A percentile compares a stretch with the other conserved stretches of the same genome.
Evolutionary conservation across 2,113 vertebrate genomes (phyloP).

Genomic region (Urocitellus parryii): DNA sequence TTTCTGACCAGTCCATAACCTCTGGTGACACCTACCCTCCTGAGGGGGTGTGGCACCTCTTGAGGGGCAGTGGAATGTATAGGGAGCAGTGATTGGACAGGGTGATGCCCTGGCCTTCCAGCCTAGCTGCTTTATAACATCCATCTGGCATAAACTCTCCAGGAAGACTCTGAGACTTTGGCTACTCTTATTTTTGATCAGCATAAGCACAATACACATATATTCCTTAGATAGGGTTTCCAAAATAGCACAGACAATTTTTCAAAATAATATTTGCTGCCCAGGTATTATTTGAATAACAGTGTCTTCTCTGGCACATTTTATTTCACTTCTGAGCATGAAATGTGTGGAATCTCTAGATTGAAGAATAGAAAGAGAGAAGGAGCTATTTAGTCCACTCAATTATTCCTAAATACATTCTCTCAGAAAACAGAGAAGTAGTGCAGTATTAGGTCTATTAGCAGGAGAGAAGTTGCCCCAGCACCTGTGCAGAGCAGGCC

Average conservation of each 20-base stretch:
- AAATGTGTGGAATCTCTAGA: not conserved
- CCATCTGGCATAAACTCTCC: not conserved
- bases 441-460: not conserved
- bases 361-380: not conserved
- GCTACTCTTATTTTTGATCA: not conserved
- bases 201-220: not conserved
- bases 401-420: not conserved
- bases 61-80: not conserved
- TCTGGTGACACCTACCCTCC: not conserved
- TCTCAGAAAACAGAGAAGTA: not conserved
- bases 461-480: fast-evolving
- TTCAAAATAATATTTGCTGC: not conserved
- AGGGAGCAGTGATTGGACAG: not conserved
- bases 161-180: not conserved
- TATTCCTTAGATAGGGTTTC: not conserved
- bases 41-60: not conserved
- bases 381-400: not conserved
- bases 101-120: no score
- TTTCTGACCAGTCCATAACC: not conserved
- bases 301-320: not conserved
- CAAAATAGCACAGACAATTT: not conserved
- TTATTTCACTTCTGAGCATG: not conserved
- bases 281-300: not conserved
- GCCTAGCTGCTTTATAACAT: not conserved
- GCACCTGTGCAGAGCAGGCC: not conserved